A percentile compares a stretch with the other conserved stretches of the same genome.
Evolutionary conservation across 2,113 vertebrate species (phyloP).

Genomic region (Mustela lutreola): DNA sequence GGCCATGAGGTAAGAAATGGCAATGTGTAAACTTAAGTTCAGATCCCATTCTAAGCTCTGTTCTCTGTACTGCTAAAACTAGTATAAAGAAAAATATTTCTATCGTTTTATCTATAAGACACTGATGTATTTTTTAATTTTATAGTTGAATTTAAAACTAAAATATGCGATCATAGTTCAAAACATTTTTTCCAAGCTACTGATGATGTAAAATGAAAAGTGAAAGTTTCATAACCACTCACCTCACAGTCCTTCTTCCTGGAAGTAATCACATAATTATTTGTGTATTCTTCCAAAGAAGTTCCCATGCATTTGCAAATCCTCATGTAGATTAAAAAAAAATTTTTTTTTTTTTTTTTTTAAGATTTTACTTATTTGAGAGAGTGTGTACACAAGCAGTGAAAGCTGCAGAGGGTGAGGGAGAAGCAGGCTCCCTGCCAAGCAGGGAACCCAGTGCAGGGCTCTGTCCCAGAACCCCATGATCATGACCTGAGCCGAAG

Average conservation of each 20-base stretch:
- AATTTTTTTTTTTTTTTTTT: too few relatives aligned
- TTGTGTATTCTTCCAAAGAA: background rate
- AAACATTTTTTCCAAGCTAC: background rate
- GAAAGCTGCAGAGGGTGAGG: too few relatives aligned
- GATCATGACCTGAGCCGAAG: too few relatives aligned
- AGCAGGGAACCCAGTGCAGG: too few relatives aligned
- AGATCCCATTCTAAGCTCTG: background rate
- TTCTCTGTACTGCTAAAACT: background rate
- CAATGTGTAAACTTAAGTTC: background rate
- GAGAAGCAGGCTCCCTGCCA: too few relatives aligned
- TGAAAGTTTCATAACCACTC: background rate
- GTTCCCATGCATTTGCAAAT: conserved; percentile 1
- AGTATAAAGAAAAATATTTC: background rate
- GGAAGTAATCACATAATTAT: background rate
- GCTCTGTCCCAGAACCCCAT: too few relatives aligned
- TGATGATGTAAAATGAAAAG: background rate
- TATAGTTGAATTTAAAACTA: conserved; percentile 30
- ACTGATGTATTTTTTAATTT: conserved; percentile 6
- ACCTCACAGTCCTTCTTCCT: background rate
- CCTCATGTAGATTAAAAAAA: background rate
- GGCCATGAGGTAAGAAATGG: background rate
- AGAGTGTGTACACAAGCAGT: too few relatives aligned
- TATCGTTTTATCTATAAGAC: background rate
- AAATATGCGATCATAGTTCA: background rate
- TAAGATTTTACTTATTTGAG: too few relatives aligned